Percentiles rank a stretch among this genome's conserved stretches.
phyloP scores from a whole-genome alignment of 2,797 vertebrate species.

The Denticeps clupeoides region DNA sequence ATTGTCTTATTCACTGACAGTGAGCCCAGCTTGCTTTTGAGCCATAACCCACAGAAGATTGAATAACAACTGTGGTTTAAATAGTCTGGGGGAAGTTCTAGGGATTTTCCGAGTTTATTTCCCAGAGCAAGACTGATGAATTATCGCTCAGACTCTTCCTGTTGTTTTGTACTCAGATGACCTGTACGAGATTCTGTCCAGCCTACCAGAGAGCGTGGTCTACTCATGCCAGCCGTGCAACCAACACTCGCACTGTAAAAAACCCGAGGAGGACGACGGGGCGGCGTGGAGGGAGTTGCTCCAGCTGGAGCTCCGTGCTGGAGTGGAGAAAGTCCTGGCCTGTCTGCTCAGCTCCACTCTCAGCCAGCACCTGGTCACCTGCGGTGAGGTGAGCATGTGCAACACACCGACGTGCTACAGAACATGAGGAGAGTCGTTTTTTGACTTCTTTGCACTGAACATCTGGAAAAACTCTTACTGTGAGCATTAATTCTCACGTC shows the following conservation, averaged over 20 bases:
- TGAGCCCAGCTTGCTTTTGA: too few relatives aligned
- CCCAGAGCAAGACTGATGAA: too few relatives aligned
- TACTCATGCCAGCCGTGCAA: constrained; percentile 80
- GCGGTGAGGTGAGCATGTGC: constrained; percentile 59
- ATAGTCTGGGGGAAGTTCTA: too few relatives aligned
- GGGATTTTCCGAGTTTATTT: too few relatives aligned
- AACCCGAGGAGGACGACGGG: not conserved
- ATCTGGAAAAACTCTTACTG: too few relatives aligned
- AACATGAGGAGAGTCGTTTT: too few relatives aligned
- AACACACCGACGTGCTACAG: not conserved
- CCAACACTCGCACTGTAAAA: constrained; percentile 53
- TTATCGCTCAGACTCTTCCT: too few relatives aligned
- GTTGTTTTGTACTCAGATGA: constrained; percentile 64
- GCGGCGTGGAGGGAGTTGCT: constrained; percentile 73
- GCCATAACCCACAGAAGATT: too few relatives aligned
- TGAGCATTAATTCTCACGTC: too few relatives aligned
- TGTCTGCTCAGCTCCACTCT: constrained; percentile 72
- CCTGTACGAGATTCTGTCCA: constrained; percentile 84
- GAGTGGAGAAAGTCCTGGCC: constrained; percentile 76
- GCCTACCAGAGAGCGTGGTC: constrained; percentile 78
- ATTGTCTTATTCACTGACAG: too few relatives aligned
- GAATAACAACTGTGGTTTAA: too few relatives aligned
- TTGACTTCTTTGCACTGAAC: too few relatives aligned
- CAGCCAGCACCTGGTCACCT: constrained; percentile 67
- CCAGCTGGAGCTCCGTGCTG: constrained; percentile 67